Evolutionary conservation across 2,113 vertebrate species (phyloP), one percentile per base, ranked within the genome.

Genomic region (Gymnocephalus cernua): DNA sequence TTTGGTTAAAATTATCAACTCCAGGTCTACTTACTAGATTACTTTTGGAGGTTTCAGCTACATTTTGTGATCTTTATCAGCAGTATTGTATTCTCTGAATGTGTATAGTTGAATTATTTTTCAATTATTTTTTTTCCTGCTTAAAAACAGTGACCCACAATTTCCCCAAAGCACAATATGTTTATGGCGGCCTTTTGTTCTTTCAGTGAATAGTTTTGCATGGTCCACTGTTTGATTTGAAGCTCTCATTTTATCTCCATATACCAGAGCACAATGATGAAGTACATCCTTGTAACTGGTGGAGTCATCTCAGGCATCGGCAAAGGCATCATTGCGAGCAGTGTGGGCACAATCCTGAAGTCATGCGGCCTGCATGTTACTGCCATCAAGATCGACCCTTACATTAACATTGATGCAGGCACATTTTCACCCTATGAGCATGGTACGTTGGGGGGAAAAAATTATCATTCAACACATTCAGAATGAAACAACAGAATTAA

Each of bases 311-410:
- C 98, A 1, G 98, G 98, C 67, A 99, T 99, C 32, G 98, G 98
- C 53, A 99, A 99, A 88, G 98, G 98, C n/a, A 98, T 99, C 90
- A 98, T 99, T 9, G 98, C 98, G 25, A 99, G 97, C 94, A 99
- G 98, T 18, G 96, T 99, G 86, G 98, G 98, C 51, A 99, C 98
- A 0, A 98, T 99, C 82, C 95, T 99, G 58, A 99, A 99, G 83
- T 98, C 98, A 2, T 98, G 98, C 32, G 97, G 97, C 57, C 92
- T 99, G 64, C 97, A 95, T 0, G 98, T 99, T 48, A 99, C 98
- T 1, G 97, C 98, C 76, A 99, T 99, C 90, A 99, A 99, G 92
- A 98, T 99, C 69, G 97, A 99, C 81, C 98, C 98, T 0, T 99
- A 99, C 88, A 99, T 99, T 91, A 99, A 99, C 89, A 99, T 99